phyloP scores from a whole-genome alignment of 2,797 vertebrate species.

The Neosilurus hyrtlii region DNA sequence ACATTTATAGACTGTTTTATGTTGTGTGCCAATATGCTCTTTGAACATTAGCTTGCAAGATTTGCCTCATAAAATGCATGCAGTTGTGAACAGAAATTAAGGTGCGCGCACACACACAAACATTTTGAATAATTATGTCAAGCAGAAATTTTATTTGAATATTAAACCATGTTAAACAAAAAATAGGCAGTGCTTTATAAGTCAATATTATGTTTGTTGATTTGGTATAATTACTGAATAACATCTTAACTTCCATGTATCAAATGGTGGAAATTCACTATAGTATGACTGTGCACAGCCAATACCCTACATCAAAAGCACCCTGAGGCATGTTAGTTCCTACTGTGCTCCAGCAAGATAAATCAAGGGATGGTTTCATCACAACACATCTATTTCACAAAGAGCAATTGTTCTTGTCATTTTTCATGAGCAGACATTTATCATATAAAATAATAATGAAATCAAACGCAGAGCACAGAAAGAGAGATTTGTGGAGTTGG shows the following conservation, averaged over 20 bases:
- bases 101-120: too few species aligned
- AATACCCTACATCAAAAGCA: slow-evolving; percentile 38
- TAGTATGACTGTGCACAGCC: slow-evolving; percentile 38
- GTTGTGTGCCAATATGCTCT: background rate
- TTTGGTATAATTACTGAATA: slow-evolving; percentile 35
- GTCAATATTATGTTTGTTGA: slow-evolving; percentile 7
- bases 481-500: background rate
- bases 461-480: slow-evolving; percentile 22
- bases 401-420: slow-evolving; percentile 37
- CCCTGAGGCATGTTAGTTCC: slow-evolving; percentile 33
- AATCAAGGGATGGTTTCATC: slow-evolving; percentile 43
- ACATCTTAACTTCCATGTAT: slow-evolving; percentile 34
- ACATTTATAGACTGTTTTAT: background rate
- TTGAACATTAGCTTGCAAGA: background rate
- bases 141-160: too few species aligned
- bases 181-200: background rate
- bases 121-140: background rate
- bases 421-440: slow-evolving; percentile 36
- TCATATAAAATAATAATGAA: slow-evolving; percentile 44
- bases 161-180: background rate
- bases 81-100: background rate
- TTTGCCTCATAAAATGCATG: background rate
- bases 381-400: slow-evolving; percentile 46
- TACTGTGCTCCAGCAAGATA: slow-evolving; percentile 48
- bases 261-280: slow-evolving; percentile 44